These are phyloP conservation scores for Anarhynchus alexandrinus DNA, from an alignment of 2,113 vertebrate species.

Conservation along the genomic window DNA sequence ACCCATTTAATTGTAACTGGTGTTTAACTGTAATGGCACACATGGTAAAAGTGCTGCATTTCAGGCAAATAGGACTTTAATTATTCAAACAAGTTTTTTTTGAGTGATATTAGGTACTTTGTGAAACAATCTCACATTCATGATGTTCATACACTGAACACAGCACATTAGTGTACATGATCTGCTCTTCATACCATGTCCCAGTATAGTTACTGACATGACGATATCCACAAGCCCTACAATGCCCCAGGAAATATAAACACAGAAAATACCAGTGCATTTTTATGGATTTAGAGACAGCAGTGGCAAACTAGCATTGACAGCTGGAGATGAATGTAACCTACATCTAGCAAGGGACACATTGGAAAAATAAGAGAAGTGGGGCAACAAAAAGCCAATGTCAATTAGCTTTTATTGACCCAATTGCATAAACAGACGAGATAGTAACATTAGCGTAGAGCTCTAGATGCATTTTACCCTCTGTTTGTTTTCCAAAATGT, in stretches of 20 bases:
- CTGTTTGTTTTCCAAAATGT: not conserved
- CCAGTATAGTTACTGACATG: not conserved
- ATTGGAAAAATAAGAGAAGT: not conserved
- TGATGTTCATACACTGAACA: not conserved
- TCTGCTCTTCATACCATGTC: not conserved
- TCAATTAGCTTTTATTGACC: slow-evolving; percentile 6
- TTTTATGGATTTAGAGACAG: not conserved
- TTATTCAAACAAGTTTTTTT: not conserved
- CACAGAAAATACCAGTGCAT: not conserved
- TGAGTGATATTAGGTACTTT: not conserved
- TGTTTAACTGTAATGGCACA: not conserved
- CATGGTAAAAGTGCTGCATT: not conserved
- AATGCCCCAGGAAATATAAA: not conserved
- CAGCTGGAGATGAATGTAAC: not conserved
- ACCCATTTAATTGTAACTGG: not conserved
- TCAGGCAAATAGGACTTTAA: not conserved
- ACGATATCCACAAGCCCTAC: not conserved
- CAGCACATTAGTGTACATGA: too few species aligned
- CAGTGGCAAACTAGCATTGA: not conserved
- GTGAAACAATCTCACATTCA: not conserved
- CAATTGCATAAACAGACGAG: not conserved
- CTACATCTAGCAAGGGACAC: not conserved
- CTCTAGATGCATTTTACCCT: not conserved
- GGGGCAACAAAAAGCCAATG: not conserved
- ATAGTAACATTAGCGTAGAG: not conserved